A percentile compares a stretch with the other conserved stretches of the same genome.
These are phyloP conservation scores for Corythaixoides concolor DNA, from an alignment of 2,113 vertebrate genomes.

Conservation along the genomic window DNA sequence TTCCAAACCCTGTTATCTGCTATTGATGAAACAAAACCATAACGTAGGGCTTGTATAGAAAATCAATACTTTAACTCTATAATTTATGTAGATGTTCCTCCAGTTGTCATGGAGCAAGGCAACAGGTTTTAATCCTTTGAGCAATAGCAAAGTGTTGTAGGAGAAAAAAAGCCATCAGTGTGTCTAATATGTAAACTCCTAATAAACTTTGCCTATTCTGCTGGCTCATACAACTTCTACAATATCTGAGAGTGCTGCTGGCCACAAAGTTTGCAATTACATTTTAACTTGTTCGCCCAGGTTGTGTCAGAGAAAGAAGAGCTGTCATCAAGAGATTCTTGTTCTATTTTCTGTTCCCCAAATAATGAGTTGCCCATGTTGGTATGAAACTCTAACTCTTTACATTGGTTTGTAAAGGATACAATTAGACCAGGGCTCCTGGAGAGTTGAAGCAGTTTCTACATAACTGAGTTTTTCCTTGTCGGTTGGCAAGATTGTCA, in stretches of 20 bases:
- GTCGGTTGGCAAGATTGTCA: background rate
- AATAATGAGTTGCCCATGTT: background rate
- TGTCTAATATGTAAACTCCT: background rate
- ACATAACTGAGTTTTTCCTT: background rate
- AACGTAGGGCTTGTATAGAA: background rate
- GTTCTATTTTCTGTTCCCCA: background rate
- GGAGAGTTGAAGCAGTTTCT: background rate
- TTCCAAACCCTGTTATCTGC: background rate
- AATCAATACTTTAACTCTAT: background rate
- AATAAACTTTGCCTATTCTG: background rate
- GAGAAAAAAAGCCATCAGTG: background rate
- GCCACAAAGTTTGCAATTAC: background rate
- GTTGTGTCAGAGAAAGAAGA: background rate
- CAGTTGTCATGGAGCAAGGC: background rate
- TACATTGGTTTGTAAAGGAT: background rate
- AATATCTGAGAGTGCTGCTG: background rate
- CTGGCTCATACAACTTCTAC: background rate
- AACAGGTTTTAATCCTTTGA: background rate
- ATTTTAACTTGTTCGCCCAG: background rate
- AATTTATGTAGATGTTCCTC: background rate
- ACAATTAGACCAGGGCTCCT: background rate
- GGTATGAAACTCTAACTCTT: background rate
- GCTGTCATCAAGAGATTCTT: background rate
- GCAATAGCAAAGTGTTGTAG: background rate
- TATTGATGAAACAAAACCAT: background rate